Evolutionary conservation across 2,113 vertebrate species (phyloP), one percentile per base, ranked within the genome.

Genomic region (Geococcyx californianus): DNA sequence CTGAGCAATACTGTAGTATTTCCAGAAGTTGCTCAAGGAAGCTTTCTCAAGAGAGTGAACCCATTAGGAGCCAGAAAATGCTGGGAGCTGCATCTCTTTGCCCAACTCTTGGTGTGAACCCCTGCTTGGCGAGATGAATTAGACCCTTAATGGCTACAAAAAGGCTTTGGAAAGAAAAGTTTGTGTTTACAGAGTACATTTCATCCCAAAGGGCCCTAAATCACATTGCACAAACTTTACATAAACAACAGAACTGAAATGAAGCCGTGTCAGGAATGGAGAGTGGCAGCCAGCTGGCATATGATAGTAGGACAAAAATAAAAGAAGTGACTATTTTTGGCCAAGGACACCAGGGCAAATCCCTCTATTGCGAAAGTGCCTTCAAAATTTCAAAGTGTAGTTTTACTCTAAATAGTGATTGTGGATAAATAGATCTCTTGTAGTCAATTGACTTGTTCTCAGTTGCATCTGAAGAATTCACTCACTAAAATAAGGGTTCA

Each of bases 301-400:
- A 56, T 0, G 10, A 68, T 93, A 89, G 40, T 36, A 52, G 69
- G 75, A 96, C 70, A 82, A 96, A 97, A 96, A 97, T 94, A 97
- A 95, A 69, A 74, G 58, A 95, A 85, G 84, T 66, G 74, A 83
- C 96, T 97, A 97, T 97, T 97, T 96, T 95, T 97, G 95, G 93
- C 90, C 95, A 96, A 97, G 96, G 95, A 79, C 96, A 96, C 21
- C 80, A 93, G 91, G 87, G 89, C 84, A 93, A 96, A 69, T 66
- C 76, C 84, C 79, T 95, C 84, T 80, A 54, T 77, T 97, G 87
- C 60, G 1, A 92, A 97, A 97, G 73, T 87, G 86, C 52, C 73
- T 95, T 82, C 44, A 55, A 68, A 93, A 88, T 49, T 87, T 90
- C 88, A 90, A 95, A 95, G 81, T 3, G 4, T 54, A 86, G 38